Conservation (phyloP, 2,888 invertebrate genomes). For the Parasteatoda lunata region DNA sequence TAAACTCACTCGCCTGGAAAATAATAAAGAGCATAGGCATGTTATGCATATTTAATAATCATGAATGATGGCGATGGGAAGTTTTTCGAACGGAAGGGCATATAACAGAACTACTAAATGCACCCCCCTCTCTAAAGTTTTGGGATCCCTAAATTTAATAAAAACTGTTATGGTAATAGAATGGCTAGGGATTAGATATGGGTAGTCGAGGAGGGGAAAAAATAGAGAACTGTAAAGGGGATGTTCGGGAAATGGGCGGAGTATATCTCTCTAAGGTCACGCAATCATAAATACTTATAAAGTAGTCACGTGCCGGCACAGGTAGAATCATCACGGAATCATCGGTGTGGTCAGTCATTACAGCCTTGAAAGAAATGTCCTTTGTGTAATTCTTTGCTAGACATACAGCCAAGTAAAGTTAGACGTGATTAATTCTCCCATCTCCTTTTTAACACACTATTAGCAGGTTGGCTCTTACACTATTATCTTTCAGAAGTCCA, state of each 20-base stretch:
- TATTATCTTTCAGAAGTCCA: too few relatives aligned
- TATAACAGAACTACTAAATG: too few relatives aligned
- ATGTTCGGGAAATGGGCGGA: constrained; percentile 29
- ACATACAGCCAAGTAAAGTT: background rate
- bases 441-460: background rate
- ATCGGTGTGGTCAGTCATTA: constrained; percentile 7
- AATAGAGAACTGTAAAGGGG: constrained; percentile 6
- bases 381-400: background rate
- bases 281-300: constrained; percentile 27
- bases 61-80: background rate
- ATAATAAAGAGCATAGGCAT: too few relatives aligned
- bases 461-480: background rate
- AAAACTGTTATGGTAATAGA: background rate
- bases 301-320: constrained; percentile 22
- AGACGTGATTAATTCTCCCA: background rate
- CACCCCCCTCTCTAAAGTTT: too few relatives aligned
- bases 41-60: too few relatives aligned
- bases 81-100: background rate
- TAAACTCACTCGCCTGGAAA: too few relatives aligned
- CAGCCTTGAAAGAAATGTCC: constrained; percentile 5
- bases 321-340: constrained; percentile 22
- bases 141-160: too few relatives aligned
- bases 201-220: background rate
- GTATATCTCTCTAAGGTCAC: constrained; percentile 24
- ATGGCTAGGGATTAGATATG: constrained; percentile 11